These are phyloP conservation scores for Melanchra persicariae DNA, from an alignment of 2,888 invertebrate genomes.

Conservation along the genomic window DNA sequence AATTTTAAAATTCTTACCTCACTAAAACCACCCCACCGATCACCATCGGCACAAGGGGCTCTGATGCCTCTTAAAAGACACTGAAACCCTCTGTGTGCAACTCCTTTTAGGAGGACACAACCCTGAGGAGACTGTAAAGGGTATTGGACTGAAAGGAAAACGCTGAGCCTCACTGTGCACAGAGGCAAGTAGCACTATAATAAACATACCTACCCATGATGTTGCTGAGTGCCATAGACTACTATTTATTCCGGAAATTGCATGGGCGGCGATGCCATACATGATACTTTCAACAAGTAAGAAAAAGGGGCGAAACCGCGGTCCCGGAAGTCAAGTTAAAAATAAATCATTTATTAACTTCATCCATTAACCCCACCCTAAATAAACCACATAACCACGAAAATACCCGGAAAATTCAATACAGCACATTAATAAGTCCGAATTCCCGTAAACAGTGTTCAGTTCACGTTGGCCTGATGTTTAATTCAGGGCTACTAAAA, in stretches of 20 bases:
- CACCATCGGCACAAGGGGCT: too few species aligned
- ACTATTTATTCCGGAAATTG: not conserved
- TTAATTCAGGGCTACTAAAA: conserved; percentile 57
- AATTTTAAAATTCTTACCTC: too few species aligned
- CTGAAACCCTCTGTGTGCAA: too few species aligned
- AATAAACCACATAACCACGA: not conserved
- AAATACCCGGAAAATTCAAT: conserved; percentile 26
- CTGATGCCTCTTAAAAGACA: too few species aligned
- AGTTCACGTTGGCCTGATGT: conserved; percentile 45
- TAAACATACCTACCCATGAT: too few species aligned
- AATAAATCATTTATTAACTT: not conserved
- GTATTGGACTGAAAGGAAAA: too few species aligned
- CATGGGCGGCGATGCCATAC: not conserved
- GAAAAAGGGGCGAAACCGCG: not conserved
- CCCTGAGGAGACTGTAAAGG: too few species aligned
- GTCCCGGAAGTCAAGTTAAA: not conserved
- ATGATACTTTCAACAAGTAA: not conserved
- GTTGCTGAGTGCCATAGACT: not conserved
- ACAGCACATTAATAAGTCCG: conserved; percentile 33
- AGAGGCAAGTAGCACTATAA: too few species aligned
- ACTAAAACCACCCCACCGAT: too few species aligned
- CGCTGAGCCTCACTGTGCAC: too few species aligned
- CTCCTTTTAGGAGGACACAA: too few species aligned
- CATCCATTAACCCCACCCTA: not conserved
- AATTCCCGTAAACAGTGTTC: conserved; percentile 36